These are phyloP conservation scores for Manis pentadactyla DNA, from an alignment of 2,797 vertebrate species.

Conservation along the genomic window DNA sequence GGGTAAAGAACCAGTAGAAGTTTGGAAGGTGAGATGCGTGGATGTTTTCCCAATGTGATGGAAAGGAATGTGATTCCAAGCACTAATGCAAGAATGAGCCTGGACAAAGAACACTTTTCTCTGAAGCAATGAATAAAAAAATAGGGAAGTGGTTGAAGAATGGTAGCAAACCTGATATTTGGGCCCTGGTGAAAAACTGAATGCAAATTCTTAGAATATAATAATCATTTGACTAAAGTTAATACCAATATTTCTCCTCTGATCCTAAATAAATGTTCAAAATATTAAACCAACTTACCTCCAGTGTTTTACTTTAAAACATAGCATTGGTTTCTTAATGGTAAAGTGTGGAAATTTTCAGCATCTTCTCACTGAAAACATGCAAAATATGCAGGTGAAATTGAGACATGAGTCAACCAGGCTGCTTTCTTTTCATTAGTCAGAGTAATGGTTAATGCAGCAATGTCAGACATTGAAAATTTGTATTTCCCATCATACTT, in stretches of 20 bases:
- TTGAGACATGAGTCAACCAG: neutral
- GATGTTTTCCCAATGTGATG: neutral
- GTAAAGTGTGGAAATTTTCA: neutral
- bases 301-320: neutral
- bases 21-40: neutral
- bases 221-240: neutral
- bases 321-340: neutral
- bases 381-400: neutral
- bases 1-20: neutral
- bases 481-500: neutral
- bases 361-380: neutral
- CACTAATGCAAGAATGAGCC: neutral
- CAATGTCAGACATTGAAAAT: neutral
- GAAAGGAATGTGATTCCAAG: neutral
- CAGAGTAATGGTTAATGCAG: too few relatives aligned
- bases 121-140: neutral
- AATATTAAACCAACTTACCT: slow-evolving; percentile 15
- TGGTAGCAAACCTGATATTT: neutral
- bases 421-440: neutral
- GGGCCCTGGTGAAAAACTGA: neutral
- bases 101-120: neutral
- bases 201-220: neutral
- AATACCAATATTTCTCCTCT: neutral
- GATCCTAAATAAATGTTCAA: neutral
- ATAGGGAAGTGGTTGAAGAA: neutral